Evolutionary conservation across 2,888 invertebrate species (phyloP).

Genomic region (Dione vanillae): DNA sequence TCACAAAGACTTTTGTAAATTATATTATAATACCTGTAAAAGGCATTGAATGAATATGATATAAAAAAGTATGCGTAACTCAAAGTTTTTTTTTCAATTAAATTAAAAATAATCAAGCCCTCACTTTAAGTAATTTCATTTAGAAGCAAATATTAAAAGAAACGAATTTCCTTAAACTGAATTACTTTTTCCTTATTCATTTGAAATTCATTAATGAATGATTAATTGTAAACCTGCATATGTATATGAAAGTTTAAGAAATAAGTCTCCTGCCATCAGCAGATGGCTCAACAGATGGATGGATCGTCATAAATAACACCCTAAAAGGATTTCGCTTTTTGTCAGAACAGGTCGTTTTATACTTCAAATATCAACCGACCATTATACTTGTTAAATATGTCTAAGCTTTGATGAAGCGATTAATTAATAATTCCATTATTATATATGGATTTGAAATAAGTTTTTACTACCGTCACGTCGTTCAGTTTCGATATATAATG

Average conservation of each 20-base stretch:
- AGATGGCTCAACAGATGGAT: conserved; percentile 49
- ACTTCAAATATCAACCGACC: conserved; percentile 23
- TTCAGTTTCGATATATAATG: background rate
- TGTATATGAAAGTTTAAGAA: conserved; percentile 28
- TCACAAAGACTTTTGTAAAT: no score
- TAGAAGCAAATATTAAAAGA: background rate
- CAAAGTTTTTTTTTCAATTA: no score
- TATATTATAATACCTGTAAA: no score
- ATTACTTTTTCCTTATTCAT: conserved; percentile 35
- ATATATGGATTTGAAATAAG: no score
- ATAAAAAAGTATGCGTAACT: no score
- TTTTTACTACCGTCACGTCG: background rate
- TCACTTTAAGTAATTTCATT: background rate
- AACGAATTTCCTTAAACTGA: conserved; percentile 5
- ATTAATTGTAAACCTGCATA: conserved; percentile 26
- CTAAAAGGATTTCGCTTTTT: conserved; percentile 40
- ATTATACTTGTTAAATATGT: conserved; percentile 24
- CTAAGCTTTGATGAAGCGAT: conserved; percentile 5
- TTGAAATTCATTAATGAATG: conserved; percentile 29
- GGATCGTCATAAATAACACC: conserved; percentile 44
- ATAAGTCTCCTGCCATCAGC: conserved; percentile 48
- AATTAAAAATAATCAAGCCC: no score
- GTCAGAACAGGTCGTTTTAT: conserved; percentile 33
- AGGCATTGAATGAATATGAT: no score
- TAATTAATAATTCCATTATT: conserved; percentile 4